phyloP scores from a whole-genome alignment of 2,797 vertebrate genomes.

The Decapterus maruadsi region DNA sequence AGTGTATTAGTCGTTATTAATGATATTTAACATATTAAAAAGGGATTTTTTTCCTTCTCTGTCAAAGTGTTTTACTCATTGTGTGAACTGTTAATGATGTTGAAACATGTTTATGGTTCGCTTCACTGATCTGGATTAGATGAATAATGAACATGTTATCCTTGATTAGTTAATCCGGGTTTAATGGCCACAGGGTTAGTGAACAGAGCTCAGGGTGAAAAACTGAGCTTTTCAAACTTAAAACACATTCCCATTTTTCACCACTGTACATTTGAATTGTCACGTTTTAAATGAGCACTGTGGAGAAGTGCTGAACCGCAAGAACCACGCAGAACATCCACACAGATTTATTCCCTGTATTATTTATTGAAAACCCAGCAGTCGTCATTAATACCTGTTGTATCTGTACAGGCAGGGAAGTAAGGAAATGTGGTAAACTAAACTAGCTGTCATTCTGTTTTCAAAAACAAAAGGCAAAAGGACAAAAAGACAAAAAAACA shows the following conservation, averaged over 20 bases:
- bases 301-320: background rate
- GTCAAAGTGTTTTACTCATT: too few species aligned
- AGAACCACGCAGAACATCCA: slow-evolving; percentile 28
- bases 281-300: background rate
- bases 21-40: too few species aligned
- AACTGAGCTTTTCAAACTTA: too few species aligned
- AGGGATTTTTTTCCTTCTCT: too few species aligned
- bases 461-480: slow-evolving; percentile 35
- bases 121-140: background rate
- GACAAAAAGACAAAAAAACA: slow-evolving; percentile 42
- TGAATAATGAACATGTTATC: background rate
- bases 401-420: slow-evolving; percentile 63
- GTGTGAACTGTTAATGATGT: too few species aligned
- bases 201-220: background rate
- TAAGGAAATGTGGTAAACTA: slow-evolving; percentile 56
- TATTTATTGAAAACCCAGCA: slow-evolving; percentile 88
- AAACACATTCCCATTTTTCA: background rate
- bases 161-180: background rate
- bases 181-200: background rate
- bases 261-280: too few species aligned
- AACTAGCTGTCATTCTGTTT: slow-evolving; percentile 71
- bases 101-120: too few species aligned
- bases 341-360: slow-evolving; percentile 68
- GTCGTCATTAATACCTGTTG: slow-evolving; percentile 73
- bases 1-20: too few species aligned